Evolutionary conservation across 2,888 invertebrate species (phyloP), one percentile per base, ranked within the genome.

Genomic region (Phaedon cochleariae): DNA sequence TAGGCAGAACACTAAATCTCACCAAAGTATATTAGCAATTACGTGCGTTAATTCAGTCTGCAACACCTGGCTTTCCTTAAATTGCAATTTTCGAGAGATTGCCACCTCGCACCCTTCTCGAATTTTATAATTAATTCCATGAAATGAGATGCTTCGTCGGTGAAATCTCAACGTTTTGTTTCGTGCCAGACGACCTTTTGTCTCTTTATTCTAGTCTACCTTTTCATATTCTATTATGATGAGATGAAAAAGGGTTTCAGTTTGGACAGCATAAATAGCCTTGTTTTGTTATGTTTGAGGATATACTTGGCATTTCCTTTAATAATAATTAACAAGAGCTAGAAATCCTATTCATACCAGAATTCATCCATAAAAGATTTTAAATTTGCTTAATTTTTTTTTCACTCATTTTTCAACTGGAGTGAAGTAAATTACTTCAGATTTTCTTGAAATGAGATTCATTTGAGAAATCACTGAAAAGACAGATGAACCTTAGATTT

Each of bases 1-100:
- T 79, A 79, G 79, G 76, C 74, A 74, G 73, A 75, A 77, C 79
- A 76, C 79, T 82, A 81, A 82, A 82, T 82, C 81, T 79, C 75
- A 75, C 71, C 77, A 78, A 79, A 81, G 79, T 81, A 81, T 82
- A 82, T 82, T 81, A 80, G 82, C 81, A 82, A 83, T 82, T 82
- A 82, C 81, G 79, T 79, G 80, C 81, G 82, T 80, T 82, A 82
- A 83, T 83, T 81, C 79, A 75, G 76, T 80, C 78, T 79, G 79
- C 79, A 81, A 79, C 82, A 81, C 81, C 82, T 82, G 81, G 77
- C 75, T 74, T 75, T 77, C 75, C 76, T 77, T 74, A 77, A 78
- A 79, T 79, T 79, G 77, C 79, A 75, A 74, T 79, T 79, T 78
- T 77, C 75, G 72, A 67, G 72, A 74, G 52, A 63, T 46, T 63